Percentiles rank a stretch among this genome's conserved stretches.
phyloP scores from a whole-genome alignment of 2,113 vertebrate species.

The Felis catus region DNA sequence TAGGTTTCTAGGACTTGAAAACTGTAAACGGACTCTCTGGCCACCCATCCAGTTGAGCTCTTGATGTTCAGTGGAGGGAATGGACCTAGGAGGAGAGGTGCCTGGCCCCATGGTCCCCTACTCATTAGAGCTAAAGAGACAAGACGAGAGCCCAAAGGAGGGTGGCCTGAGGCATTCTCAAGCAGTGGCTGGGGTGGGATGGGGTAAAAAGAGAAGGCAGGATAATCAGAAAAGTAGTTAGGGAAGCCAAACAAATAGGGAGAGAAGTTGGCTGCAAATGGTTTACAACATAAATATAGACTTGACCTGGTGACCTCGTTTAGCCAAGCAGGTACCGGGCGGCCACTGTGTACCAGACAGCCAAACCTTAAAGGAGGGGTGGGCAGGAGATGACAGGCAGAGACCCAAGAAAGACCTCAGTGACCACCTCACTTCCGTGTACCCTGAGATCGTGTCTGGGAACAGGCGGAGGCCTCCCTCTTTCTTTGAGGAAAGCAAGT shows the following conservation, averaged over 20 bases:
- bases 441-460: not conserved
- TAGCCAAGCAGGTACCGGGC: too few species aligned
- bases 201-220: not conserved
- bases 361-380: not conserved
- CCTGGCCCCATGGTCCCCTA: not conserved
- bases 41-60: not conserved
- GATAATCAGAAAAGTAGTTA: not conserved
- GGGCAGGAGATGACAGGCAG: not conserved
- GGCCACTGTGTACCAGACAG: accelerated
- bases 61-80: not conserved
- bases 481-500: not conserved
- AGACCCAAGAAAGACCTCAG: not conserved
- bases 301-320: not conserved
- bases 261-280: not conserved
- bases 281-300: not conserved
- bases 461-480: not conserved
- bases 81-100: not conserved
- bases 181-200: not conserved
- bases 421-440: not conserved
- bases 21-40: not conserved
- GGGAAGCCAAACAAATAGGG: not conserved
- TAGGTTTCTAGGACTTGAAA: constrained; percentile 12
- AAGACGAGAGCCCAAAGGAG: not conserved
- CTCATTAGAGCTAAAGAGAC: not conserved
- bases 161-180: accelerated